Conservation (phyloP, 2,113 vertebrate species). For the Colinus virginianus region DNA sequence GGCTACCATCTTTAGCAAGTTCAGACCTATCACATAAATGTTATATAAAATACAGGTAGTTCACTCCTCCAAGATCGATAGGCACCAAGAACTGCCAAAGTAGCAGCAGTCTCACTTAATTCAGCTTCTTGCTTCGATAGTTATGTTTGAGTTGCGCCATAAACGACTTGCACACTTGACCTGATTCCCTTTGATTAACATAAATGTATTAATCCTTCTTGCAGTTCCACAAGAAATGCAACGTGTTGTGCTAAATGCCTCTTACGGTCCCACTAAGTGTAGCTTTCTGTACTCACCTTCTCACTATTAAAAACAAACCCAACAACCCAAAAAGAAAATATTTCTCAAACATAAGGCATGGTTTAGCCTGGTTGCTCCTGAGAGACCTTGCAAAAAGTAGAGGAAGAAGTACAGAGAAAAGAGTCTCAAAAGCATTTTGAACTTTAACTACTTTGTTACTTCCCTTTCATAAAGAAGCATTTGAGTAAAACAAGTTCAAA, state of each 20-base stretch:
- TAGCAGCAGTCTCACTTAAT: background rate
- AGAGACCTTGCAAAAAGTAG: background rate
- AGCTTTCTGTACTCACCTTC: background rate
- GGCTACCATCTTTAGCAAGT: background rate
- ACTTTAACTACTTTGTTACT: conserved; percentile 44
- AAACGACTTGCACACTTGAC: background rate
- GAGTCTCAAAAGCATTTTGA: conserved; percentile 4
- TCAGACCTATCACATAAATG: background rate
- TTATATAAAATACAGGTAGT: background rate
- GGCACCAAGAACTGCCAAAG: background rate
- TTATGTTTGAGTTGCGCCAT: background rate
- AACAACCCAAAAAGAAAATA: background rate
- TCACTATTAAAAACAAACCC: background rate
- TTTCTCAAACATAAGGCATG: background rate
- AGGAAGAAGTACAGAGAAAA: background rate
- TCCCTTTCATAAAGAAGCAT: background rate
- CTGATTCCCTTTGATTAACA: background rate
- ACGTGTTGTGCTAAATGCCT: background rate
- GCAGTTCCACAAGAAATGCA: background rate
- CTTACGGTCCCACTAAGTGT: background rate
- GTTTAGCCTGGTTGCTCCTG: background rate
- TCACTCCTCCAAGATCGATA: background rate
- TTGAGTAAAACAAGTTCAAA: conserved; percentile 1
- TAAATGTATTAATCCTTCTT: background rate
- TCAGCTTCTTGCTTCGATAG: background rate